Conservation (phyloP, 2,888 invertebrate genomes). For the Drosophila histrio region DNA sequence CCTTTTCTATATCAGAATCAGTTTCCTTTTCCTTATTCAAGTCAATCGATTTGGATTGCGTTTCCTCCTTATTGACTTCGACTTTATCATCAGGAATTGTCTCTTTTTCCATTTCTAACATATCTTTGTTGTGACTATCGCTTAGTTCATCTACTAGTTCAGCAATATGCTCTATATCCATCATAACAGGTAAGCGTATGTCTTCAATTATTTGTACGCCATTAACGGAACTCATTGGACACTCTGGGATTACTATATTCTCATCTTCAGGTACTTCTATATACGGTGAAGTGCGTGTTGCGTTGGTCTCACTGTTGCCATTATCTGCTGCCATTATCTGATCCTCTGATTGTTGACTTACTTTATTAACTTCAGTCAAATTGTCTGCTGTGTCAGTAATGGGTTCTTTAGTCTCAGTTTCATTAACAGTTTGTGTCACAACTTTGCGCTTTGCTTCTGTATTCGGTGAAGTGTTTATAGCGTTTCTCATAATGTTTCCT, state of each 20-base stretch:
- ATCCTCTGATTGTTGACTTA: not conserved
- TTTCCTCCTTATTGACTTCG: not conserved
- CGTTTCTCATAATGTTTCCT: not conserved
- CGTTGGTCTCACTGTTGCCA: not conserved
- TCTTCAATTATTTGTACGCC: slow-evolving; percentile 66
- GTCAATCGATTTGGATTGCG: not conserved
- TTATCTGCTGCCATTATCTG: not conserved
- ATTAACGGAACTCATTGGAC: not conserved
- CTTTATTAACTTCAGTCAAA: not conserved
- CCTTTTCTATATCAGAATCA: not conserved
- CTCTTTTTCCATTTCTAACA: too few relatives aligned
- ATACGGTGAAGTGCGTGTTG: too few relatives aligned
- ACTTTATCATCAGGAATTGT: not conserved
- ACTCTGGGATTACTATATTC: not conserved
- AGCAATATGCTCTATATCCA: slow-evolving; percentile 56
- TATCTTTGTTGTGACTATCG: not conserved
- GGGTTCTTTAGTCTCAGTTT: not conserved
- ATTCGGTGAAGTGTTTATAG: too few relatives aligned
- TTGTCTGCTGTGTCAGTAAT: not conserved
- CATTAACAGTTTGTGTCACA: not conserved
- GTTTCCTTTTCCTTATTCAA: too few relatives aligned
- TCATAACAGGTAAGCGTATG: slow-evolving; percentile 57
- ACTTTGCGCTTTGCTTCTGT: too few relatives aligned
- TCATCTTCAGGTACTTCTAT: not conserved
- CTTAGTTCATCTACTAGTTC: slow-evolving; percentile 34